Conservation (phyloP, 1,140 invertebrate species). For the Formica exsecta region DNA sequence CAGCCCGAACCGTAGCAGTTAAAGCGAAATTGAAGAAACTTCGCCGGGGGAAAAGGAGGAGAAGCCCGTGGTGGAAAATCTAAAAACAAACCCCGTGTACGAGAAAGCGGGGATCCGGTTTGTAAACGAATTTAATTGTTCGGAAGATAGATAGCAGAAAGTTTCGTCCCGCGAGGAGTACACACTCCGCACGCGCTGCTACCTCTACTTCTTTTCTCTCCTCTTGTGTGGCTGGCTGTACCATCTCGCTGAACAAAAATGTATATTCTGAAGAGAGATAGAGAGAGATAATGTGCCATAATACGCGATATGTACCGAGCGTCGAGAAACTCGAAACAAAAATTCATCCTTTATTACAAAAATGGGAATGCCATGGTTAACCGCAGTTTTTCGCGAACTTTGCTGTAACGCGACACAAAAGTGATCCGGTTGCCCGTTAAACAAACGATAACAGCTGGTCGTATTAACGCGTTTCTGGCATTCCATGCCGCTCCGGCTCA, state of each 20-base stretch:
- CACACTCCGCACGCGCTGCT: background rate
- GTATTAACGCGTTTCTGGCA: background rate
- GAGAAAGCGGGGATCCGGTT: conserved; percentile 30
- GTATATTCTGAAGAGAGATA: background rate
- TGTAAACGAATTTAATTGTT: conserved; percentile 72
- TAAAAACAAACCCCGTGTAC: conserved; percentile 59
- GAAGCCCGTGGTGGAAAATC: conserved; percentile 18
- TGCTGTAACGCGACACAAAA: conserved; percentile 9
- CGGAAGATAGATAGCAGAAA: conserved; percentile 63
- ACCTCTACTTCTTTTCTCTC: conserved; percentile 6
- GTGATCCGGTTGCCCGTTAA: conserved; percentile 45
- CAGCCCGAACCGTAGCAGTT: conserved; percentile 51
- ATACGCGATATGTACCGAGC: conserved; percentile 55
- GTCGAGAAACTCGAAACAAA: conserved; percentile 32
- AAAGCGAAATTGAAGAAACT: conserved; percentile 63
- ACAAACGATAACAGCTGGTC: conserved; percentile 33
- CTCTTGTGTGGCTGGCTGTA: background rate
- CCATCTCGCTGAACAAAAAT: background rate
- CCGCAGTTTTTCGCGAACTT: conserved; percentile 27
- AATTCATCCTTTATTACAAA: conserved; percentile 7
- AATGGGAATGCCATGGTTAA: background rate
- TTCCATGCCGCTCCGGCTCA: conserved; percentile 2
- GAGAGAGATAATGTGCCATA: background rate
- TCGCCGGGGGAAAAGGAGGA: background rate
- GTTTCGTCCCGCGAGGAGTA: conserved; percentile 60